phyloP scores from a whole-genome alignment of 2,113 vertebrate species.

The Rhodinocichla rosea region DNA sequence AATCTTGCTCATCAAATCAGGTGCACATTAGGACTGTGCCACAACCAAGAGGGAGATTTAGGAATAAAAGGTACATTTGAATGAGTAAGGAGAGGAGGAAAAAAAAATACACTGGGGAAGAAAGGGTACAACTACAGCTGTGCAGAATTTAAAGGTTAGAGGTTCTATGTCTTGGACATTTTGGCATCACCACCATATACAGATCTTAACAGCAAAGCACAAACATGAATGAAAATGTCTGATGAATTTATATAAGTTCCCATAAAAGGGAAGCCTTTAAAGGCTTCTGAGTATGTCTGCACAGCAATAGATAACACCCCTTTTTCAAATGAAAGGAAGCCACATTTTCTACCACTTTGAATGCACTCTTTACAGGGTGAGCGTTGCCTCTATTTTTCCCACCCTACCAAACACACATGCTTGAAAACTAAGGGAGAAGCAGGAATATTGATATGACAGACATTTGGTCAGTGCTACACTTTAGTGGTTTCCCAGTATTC shows the following conservation, averaged over 20 bases:
- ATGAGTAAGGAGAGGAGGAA: slow-evolving; percentile 58
- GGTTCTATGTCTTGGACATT: not conserved
- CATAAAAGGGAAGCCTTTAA: not conserved
- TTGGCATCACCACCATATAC: not conserved
- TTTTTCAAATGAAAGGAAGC: slow-evolving; percentile 69
- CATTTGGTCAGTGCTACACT: slow-evolving; percentile 17
- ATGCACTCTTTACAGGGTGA: slow-evolving; percentile 43
- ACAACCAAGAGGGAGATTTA: slow-evolving; percentile 69
- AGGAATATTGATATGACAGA: slow-evolving; percentile 55
- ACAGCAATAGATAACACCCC: slow-evolving; percentile 77
- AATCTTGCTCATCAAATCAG: slow-evolving; percentile 70
- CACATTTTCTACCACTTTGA: slow-evolving; percentile 46
- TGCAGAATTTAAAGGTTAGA: slow-evolving; percentile 65
- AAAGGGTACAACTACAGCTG: slow-evolving; percentile 75
- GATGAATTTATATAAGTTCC: not conserved
- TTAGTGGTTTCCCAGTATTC: slow-evolving; percentile 46
- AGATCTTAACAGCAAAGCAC: slow-evolving; percentile 10
- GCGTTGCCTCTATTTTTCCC: slow-evolving; percentile 30
- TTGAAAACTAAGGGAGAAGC: slow-evolving; percentile 72
- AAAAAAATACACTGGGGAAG: slow-evolving; percentile 60
- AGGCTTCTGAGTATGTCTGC: slow-evolving; percentile 64
- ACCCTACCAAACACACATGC: slow-evolving; percentile 70
- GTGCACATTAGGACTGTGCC: slow-evolving; percentile 71
- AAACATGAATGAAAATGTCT: not conserved
- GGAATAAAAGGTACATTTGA: slow-evolving; percentile 74